These are phyloP conservation scores for Strix aluco DNA, from an alignment of 2,113 vertebrate species.

Conservation along the genomic window DNA sequence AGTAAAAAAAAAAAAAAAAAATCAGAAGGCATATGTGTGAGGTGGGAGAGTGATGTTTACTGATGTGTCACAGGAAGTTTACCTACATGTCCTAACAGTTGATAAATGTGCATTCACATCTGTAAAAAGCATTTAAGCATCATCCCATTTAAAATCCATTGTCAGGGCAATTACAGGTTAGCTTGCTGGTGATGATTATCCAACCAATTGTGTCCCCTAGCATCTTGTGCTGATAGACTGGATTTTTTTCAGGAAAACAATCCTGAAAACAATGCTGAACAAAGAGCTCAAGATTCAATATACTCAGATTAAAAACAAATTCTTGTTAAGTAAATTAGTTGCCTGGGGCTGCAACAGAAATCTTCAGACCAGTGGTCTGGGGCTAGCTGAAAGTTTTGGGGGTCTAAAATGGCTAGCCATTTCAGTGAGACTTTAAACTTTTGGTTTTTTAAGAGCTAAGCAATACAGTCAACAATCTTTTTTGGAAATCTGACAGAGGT, in stretches of 20 bases:
- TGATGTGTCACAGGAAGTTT: neutral
- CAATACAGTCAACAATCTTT: neutral
- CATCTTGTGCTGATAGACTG: fast-evolving
- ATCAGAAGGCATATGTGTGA: neutral
- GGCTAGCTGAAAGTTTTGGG: neutral
- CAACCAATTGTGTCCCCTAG: neutral
- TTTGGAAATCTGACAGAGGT: neutral
- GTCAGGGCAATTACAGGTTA: neutral
- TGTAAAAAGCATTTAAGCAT: neutral
- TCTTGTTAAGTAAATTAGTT: neutral
- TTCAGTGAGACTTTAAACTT: neutral
- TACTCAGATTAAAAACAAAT: neutral
- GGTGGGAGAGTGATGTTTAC: neutral
- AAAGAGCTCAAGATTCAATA: neutral
- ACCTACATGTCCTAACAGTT: neutral
- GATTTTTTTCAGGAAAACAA: neutral
- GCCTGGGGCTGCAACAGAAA: neutral
- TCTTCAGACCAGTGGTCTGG: neutral
- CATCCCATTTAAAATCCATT: neutral
- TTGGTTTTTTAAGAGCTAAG: neutral
- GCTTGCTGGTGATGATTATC: neutral
- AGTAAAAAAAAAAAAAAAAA: neutral
- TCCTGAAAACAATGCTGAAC: neutral
- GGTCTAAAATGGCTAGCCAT: neutral
- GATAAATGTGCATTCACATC: neutral